Percentiles rank a stretch among this genome's conserved stretches.
Conservation (phyloP, 2,888 invertebrate genomes). For the Petrolisthes manimaculis region DNA sequence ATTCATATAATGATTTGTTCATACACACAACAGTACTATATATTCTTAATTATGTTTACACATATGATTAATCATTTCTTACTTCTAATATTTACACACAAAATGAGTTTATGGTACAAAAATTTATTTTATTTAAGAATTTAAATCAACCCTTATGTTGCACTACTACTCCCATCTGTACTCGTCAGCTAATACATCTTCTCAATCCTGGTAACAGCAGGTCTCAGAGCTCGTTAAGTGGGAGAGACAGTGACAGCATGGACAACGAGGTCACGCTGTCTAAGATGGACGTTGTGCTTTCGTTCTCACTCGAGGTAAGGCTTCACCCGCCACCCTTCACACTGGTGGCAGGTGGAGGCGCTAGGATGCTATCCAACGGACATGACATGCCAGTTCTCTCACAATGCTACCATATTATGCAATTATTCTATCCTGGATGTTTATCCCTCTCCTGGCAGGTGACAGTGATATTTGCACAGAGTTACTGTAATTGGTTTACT, state of each 20-base stretch:
- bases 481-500: too few relatives aligned
- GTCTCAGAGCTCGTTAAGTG: slow-evolving; percentile 91
- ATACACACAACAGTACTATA: too few relatives aligned
- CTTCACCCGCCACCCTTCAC: not conserved
- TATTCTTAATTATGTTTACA: too few relatives aligned
- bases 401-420: too few relatives aligned
- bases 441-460: too few relatives aligned
- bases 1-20: too few relatives aligned
- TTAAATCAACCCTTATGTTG: not conserved
- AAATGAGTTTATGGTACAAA: too few relatives aligned
- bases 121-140: not conserved
- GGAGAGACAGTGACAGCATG: slow-evolving; percentile 93
- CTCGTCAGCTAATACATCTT: slow-evolving; percentile 34
- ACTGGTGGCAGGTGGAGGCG: not conserved
- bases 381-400: too few relatives aligned
- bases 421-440: too few relatives aligned
- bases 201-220: slow-evolving; percentile 71
- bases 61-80: too few relatives aligned
- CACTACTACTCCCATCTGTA: not conserved
- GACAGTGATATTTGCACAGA: too few relatives aligned
- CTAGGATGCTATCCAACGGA: not conserved
- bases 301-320: slow-evolving; percentile 93
- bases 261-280: slow-evolving; percentile 92
- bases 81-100: too few relatives aligned
- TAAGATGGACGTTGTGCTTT: slow-evolving; percentile 97